Evolutionary conservation across 2,888 invertebrate species (phyloP), one percentile per base, ranked within the genome.

Genomic region (Ptilodon capucinus): DNA sequence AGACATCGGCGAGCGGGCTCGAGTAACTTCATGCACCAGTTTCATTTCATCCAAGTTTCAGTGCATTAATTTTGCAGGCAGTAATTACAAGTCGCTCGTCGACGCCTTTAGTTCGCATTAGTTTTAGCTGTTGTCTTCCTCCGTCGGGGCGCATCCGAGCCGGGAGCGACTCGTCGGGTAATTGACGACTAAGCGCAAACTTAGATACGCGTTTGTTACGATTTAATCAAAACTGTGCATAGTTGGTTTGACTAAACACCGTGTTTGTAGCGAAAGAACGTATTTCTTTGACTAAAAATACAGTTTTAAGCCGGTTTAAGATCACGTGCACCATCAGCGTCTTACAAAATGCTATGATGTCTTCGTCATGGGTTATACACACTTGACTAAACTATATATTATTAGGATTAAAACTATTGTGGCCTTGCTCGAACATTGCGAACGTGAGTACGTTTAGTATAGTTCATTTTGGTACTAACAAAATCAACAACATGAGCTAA

Each of bases 41-140:
- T 89, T 87, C 86, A 87, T 89, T 89, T 86, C 84, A 82, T 81
- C 77, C 83, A 82, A 86, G 86, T 88, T 86, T 83, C 80, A 79
- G 81, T 86, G 86, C 88, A 89, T 89, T 90, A 88, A 88, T 89
- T 87, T 88, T 89, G 86, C 86, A 88, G 72, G 81, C 82, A 78
- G 88, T 89, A 89, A 90, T 89, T 89, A 89, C 86, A 84, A 86
- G 86, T 85, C 83, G 74, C 81, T 76, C 82, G 83, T 81, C 81
- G 84, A 75, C 85, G 79, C 79, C 76, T 80, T 78, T 74, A 81
- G 79, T 86, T 84, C 78, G 76, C 82, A 83, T 89, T 85, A 89
- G 84, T 88, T 85, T 79, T 78, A 81, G 79, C 79, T 76, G 81
- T 80, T 83, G 83, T 82, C 80, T 84, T 77, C 77, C 66, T 64